A percentile compares a stretch with the other conserved stretches of the same genome.
These are phyloP conservation scores for Epirrita christyi DNA, from an alignment of 2,888 invertebrate genomes.

Conservation along the genomic window DNA sequence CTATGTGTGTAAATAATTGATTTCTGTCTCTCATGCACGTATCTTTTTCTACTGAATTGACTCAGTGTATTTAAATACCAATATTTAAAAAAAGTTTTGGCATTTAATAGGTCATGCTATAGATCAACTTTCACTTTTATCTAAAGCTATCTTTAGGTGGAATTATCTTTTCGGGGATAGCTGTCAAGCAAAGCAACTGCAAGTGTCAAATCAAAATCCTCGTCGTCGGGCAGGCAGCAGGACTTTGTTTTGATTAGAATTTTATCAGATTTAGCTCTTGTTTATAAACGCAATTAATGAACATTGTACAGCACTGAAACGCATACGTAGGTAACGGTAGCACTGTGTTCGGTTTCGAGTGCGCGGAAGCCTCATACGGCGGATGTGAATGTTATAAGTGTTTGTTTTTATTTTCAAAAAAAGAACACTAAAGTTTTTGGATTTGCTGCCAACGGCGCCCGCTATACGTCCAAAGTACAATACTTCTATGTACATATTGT, in stretches of 20 bases:
- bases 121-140: too few species aligned
- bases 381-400: conserved; percentile 3
- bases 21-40: too few species aligned
- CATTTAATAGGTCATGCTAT: too few species aligned
- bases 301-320: not conserved
- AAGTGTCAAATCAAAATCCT: conserved; percentile 10
- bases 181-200: too few species aligned
- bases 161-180: conserved; percentile 4
- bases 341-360: not conserved
- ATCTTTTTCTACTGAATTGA: too few species aligned
- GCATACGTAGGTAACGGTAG: conserved; percentile 8
- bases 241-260: conserved; percentile 22
- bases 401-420: conserved; percentile 6
- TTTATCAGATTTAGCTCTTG: conserved; percentile 6
- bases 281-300: not conserved
- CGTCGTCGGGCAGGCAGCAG: not conserved
- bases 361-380: not conserved
- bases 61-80: too few species aligned
- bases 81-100: too few species aligned
- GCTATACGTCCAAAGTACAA: conserved; percentile 30
- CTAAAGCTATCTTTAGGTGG: too few species aligned
- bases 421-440: not conserved
- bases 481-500: conserved; percentile 23
- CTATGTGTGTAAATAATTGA: too few species aligned
- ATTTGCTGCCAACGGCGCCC: conserved; percentile 8